A percentile compares a stretch with the other conserved stretches of the same genome.
Evolutionary conservation across 1,140 invertebrate genomes (phyloP).

Genomic region (Lepeophtheirus salmonis): DNA sequence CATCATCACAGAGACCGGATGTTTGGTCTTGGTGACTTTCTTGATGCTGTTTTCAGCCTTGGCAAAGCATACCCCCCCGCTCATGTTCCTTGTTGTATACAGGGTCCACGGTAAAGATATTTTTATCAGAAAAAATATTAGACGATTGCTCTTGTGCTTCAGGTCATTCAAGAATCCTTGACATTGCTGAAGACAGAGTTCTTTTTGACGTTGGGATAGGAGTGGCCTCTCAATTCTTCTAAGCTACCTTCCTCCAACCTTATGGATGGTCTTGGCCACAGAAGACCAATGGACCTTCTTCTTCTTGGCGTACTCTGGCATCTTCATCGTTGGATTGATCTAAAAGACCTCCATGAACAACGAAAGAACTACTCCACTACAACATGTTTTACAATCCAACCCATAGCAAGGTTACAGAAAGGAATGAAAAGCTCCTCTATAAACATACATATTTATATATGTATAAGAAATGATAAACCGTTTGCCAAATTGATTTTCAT

Average conservation of each 20-base stretch:
- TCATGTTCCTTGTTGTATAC: not conserved
- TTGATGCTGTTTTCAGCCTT: not conserved
- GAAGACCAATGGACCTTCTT: not conserved
- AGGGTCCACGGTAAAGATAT: not conserved
- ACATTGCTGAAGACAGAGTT: not conserved
- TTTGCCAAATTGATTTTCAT: no score
- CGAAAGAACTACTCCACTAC: no score
- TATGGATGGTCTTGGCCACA: not conserved
- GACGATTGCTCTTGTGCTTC: not conserved
- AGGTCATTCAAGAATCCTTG: constrained; percentile 8
- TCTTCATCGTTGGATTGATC: not conserved
- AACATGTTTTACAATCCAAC: no score
- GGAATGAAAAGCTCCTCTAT: no score
- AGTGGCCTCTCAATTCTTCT: not conserved
- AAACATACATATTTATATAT: no score
- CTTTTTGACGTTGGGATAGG: not conserved
- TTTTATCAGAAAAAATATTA: not conserved
- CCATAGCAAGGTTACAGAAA: no score
- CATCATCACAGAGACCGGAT: constrained; percentile 1
- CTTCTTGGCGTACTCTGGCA: constrained; percentile 1
- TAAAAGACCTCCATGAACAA: not conserved
- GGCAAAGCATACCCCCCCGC: not conserved
- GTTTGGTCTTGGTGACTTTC: not conserved
- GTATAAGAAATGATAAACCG: no score
- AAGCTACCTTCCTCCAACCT: not conserved